Evolutionary conservation across 2,113 vertebrate species (phyloP).

Genomic region (Eulemur macaco): DNA sequence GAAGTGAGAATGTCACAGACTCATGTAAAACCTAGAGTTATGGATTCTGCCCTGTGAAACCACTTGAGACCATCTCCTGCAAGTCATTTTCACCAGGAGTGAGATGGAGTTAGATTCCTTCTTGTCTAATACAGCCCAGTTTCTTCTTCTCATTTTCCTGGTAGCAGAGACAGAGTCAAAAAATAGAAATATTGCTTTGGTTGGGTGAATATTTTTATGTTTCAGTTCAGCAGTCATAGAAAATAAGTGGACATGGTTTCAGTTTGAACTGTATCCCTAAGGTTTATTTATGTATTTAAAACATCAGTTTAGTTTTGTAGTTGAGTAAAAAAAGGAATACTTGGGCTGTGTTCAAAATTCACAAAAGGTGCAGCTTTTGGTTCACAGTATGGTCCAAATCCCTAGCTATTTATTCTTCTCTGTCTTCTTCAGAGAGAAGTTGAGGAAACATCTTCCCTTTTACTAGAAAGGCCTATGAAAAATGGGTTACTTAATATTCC

Average conservation of each 20-base stretch:
- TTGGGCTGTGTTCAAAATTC: conserved; percentile 54
- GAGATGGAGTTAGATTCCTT: neutral
- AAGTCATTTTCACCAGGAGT: neutral
- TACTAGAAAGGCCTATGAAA: conserved; percentile 27
- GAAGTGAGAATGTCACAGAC: neutral
- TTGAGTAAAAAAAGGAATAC: neutral
- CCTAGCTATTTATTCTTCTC: conserved; percentile 3
- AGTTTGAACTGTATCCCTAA: neutral
- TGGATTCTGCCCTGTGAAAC: neutral
- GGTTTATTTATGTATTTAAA: conserved; percentile 63
- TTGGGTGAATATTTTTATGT: conserved; percentile 44
- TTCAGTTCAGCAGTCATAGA: conserved; percentile 21
- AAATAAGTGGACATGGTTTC: conserved; percentile 49
- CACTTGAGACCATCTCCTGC: neutral
- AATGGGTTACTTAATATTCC: neutral
- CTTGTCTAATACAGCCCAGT: neutral
- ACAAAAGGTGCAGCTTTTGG: conserved; percentile 28
- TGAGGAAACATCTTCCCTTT: neutral
- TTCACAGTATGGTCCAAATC: neutral
- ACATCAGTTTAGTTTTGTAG: conserved; percentile 39
- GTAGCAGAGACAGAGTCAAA: neutral
- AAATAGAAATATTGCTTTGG: neutral
- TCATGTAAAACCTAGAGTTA: neutral
- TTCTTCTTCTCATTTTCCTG: neutral
- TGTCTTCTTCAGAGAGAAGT: neutral